Evolutionary conservation across 1,140 invertebrate genomes (phyloP), one percentile per base, ranked within the genome.

Genomic region (Laupala kohalensis): DNA sequence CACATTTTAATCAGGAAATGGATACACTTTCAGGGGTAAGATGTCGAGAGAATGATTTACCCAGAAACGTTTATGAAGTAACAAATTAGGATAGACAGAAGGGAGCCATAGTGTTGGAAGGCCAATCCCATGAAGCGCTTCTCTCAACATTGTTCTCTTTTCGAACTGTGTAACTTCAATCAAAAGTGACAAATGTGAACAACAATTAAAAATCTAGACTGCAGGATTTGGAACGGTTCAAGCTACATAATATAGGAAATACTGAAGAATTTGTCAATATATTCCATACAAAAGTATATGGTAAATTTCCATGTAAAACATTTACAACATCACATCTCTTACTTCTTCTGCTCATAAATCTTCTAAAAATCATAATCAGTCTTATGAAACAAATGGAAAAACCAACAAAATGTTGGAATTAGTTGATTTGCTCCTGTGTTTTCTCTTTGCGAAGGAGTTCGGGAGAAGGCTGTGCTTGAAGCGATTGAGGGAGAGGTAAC

Each of bases 401-500:
- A 23, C 28, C 19, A 23, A 27, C 27, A 4, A 68, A 27, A 6
- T 28, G 67, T 6, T 29, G 28, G 26, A 37, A 29, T 68, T 64
- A 71, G 26, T 71, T 71, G 13, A 71, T 71, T 19, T 64, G 70
- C 26, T 71, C 70, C 23, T 65, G 70, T 64, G 64, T 13, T 12
- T 71, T 71, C 37, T 71, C 70, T 23, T 66, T 71, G 25, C 29
- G 70, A 12, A 26, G 19, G 23, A 71, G 70, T 23, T 72, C 71
- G 0, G 71, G 67, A 25, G 71, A 69, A 3, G 71, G 67, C 24
- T 72, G 71, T 24, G 63, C 65, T 24, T 67, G 67, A 12, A 67
- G 71, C 6, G 71, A 29, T 15, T 72, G 71, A 25, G 71, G 65
- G 25, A 72, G 28, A 0, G 86, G 85, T 62, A 87, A 78, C 53